These are phyloP conservation scores for Pitta sordida DNA, from an alignment of 2,113 vertebrate species.

Conservation along the genomic window DNA sequence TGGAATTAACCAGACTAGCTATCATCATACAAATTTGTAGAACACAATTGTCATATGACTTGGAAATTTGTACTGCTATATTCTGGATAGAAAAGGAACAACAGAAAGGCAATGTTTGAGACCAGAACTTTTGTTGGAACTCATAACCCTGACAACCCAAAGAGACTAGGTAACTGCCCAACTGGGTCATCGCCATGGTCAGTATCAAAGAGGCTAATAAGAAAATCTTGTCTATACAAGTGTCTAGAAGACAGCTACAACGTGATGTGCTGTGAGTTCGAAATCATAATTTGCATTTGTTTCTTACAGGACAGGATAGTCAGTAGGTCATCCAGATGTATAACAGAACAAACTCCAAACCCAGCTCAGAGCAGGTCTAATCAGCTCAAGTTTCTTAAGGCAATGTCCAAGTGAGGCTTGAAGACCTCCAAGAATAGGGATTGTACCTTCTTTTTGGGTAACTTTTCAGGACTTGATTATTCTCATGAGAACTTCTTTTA, in stretches of 20 bases:
- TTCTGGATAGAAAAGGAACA: neutral
- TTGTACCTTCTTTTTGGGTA: neutral
- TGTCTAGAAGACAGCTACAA: neutral
- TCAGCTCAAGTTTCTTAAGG: neutral
- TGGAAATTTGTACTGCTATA: neutral
- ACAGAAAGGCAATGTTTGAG: neutral
- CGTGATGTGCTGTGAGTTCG: neutral
- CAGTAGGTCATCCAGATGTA: neutral
- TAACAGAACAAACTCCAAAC: neutral
- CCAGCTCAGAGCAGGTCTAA: neutral
- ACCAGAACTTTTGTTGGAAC: neutral
- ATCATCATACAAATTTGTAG: neutral
- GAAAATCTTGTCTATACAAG: neutral
- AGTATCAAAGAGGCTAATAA: neutral
- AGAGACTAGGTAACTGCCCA: neutral
- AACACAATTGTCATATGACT: neutral
- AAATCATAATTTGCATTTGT: neutral
- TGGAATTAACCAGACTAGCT: neutral
- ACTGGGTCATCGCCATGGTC: neutral
- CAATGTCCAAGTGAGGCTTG: neutral
- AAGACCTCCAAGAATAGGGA: neutral
- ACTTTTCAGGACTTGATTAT: neutral
- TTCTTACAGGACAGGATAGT: neutral
- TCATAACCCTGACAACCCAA: neutral
- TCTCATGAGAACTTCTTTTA: neutral